Conservation (phyloP, 2,113 vertebrate species). For the Tragelaphus imberbis region DNA sequence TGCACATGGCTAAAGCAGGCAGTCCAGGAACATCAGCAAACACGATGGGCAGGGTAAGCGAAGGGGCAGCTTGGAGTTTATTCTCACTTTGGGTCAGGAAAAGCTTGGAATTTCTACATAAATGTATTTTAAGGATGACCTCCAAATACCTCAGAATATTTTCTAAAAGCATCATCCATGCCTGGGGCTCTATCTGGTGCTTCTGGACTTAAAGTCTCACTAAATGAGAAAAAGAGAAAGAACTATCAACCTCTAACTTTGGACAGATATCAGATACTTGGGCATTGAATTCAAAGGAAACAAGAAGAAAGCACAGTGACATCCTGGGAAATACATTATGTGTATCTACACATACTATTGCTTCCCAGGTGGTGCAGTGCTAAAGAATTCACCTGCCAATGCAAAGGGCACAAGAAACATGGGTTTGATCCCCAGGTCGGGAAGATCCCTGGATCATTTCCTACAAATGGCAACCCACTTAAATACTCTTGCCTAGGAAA, state of each 20-base stretch:
- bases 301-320: background rate
- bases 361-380: background rate
- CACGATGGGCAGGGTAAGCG: accelerated
- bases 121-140: background rate
- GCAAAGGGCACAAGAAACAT: background rate
- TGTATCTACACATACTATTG: background rate
- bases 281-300: background rate
- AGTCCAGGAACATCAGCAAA: background rate
- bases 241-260: background rate
- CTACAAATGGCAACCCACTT: background rate
- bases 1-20: accelerated
- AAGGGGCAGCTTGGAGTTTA: background rate
- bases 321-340: background rate
- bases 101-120: background rate
- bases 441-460: background rate
- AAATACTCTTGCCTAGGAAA: background rate
- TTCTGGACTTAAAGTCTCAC: background rate
- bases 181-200: background rate
- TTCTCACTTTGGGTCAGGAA: background rate
- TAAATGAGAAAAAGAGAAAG: background rate
- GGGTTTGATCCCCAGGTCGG: background rate
- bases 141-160: background rate
- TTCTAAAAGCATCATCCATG: background rate
- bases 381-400: background rate
- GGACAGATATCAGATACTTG: no score